Base-by-base conservation (phyloP, 1,140 invertebrate genomes). In the Elymnias hypermnestra region DNA sequence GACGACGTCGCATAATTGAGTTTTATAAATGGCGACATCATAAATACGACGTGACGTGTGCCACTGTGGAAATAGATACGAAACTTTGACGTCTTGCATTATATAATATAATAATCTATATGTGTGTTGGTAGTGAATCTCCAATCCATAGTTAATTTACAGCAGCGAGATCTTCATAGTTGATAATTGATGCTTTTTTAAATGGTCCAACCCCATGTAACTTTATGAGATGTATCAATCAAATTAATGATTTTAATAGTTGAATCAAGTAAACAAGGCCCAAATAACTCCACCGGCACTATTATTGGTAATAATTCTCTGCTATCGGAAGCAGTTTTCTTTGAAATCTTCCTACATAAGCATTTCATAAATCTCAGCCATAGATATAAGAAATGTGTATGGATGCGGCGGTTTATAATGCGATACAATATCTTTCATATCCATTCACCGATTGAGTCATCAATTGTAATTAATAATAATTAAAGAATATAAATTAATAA, bases 21-120 rank as follows among this genome's bases (percentile, higher is more conserved):
- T 76, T 82, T 81, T 81, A 81, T 67, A 77, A 75, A 83, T 75
- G 75, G 70, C 65, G 63, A 36, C 64, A 13, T 21, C 68, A 75
- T 72, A 73, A 69, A 68, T 63, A 68, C 50, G 60, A 60, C 61
- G 53, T 58, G 57, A 46, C 54, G 18, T 49, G 44, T 28, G 48
- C 23, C 33, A 39, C 18, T 26, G 18, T 53, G 36, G 40, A 42
- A 33, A 42, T 21, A 17, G 33, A 39, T 28, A n/a, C n/a, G n/a
- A n/a, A n/a, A n/a, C 41, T 9, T n/a, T 8, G 35, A n/a, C 18
- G 10, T 19, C 9, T 3, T 17, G 33, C 33, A 8, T 7, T 5
- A 10, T 13, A 10, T 36, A 36, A 19, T 36, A n/a, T n/a, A n/a
- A n/a, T n/a, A n/a, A n/a, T n/a, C n/a, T n/a, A n/a, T n/a, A n/a